Percentiles rank a stretch among this genome's conserved stretches.
phyloP scores from a whole-genome alignment of 2,888 invertebrate species.

The Platycnemis pennipes region DNA sequence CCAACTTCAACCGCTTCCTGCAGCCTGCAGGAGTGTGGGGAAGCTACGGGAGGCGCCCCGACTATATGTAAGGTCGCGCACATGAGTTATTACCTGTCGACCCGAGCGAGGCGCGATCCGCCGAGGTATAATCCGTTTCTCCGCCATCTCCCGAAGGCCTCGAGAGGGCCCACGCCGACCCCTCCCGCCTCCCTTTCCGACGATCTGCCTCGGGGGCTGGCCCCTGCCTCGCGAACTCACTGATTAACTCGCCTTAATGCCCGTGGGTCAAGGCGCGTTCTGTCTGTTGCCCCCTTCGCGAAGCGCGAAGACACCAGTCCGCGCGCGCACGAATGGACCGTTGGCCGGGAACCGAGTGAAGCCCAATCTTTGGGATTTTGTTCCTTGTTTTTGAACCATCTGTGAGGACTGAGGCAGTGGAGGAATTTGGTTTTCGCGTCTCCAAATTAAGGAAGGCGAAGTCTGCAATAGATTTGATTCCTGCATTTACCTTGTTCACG shows the following conservation, averaged over 20 bases:
- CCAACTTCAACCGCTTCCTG: no score
- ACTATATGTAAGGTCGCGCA: not conserved
- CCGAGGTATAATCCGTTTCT: conserved; percentile 10
- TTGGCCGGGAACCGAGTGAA: not conserved
- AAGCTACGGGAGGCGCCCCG: not conserved
- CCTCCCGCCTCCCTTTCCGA: not conserved
- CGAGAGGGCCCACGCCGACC: not conserved
- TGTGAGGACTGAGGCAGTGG: no score
- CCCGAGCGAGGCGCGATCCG: not conserved
- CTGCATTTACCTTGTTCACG: no score
- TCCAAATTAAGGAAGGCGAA: no score
- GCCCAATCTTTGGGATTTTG: no score
- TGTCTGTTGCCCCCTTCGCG: not conserved
- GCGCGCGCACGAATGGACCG: not conserved
- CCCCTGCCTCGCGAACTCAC: not conserved
- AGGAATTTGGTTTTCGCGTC: no score
- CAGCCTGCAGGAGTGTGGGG: not conserved
- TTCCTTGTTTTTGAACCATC: no score
- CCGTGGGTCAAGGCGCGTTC: conserved; percentile 12
- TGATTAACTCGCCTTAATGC: not conserved
- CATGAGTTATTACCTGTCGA: conserved; percentile 22
- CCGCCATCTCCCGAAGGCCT: not conserved
- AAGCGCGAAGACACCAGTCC: not conserved
- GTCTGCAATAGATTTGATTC: no score
- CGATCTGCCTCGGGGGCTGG: not conserved